Evolutionary conservation across 2,797 vertebrate genomes (phyloP), one percentile per base, ranked within the genome.

Genomic region (Artibeus lituratus): DNA sequence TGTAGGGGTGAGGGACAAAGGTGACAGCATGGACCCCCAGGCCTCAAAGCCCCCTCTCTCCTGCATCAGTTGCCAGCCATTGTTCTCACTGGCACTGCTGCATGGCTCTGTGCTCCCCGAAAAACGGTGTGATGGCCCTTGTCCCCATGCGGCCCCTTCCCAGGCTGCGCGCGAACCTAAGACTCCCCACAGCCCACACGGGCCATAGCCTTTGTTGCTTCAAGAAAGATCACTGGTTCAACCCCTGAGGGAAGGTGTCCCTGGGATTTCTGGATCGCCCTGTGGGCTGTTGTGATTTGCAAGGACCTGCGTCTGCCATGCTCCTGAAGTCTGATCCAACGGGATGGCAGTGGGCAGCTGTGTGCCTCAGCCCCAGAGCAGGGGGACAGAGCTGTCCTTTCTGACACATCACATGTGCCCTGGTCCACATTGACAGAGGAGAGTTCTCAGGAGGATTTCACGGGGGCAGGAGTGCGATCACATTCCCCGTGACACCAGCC

Each of bases 341-440:
- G 3, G n/a, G 51, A 73, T 32, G 0, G 69, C 14, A 7, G 14
- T 2, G 5, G 82, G 29, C 3, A 2, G 85, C 51, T 9, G 0
- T 3, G 70, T 12, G 53, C 32, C 53, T 47, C 39, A 6, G 37
- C 49, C 49, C 39, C 67, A 10, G 21, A 10, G 42, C 14, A 9
- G 72, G 42, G 72, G 2, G 4, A 4, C 2, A 6, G n/a, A 37
- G 22, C 15, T 49, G 55, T 21, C 42, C 22, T 12, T 39, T 47
- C 14, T 49, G 70, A 44, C 2, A 2, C 21, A 15, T 29, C 55
- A 29, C 55, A 29, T 10, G 53, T 37, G 85, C 35, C 42, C 39
- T 10, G 3, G 10, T 7, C 32, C 55, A 37, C 10, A 2, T 21
- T 37, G 16, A 35, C 32, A 7, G n/a, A 49, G 42, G 26, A 44